These are phyloP conservation scores for Helleia helle DNA, from an alignment of 2,888 invertebrate species.

Conservation along the genomic window DNA sequence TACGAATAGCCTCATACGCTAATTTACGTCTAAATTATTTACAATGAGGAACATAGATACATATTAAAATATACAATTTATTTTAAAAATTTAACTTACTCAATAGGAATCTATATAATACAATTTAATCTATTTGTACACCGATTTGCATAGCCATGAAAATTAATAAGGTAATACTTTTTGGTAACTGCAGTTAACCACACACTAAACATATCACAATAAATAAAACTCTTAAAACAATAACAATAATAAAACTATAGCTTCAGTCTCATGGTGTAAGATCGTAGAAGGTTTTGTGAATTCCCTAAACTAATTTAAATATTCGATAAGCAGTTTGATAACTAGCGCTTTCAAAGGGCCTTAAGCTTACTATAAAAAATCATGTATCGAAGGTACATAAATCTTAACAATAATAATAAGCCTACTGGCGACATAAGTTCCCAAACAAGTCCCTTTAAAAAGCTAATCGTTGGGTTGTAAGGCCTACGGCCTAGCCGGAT, in stretches of 20 bases:
- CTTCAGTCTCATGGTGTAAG: conserved; percentile 59
- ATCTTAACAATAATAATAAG: too few relatives aligned
- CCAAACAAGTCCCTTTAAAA: not conserved
- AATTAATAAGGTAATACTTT: conserved; percentile 66
- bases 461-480: not conserved
- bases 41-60: conserved; percentile 34
- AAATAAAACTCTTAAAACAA: conserved; percentile 63
- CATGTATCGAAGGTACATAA: not conserved
- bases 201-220: conserved; percentile 51
- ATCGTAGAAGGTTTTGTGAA: conserved; percentile 25
- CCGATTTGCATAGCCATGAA: conserved; percentile 13
- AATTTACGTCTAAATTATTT: conserved; percentile 42
- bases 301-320: not conserved
- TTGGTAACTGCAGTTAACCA: conserved; percentile 66
- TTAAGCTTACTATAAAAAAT: not conserved
- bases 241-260: conserved; percentile 57
- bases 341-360: too few relatives aligned
- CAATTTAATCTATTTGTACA: conserved; percentile 6
- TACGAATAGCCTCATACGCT: conserved; percentile 54
- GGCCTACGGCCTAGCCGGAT: not conserved
- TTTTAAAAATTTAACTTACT: conserved; percentile 18
- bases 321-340: not conserved
- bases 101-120: not conserved
- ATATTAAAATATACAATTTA: conserved; percentile 16
- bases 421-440: too few relatives aligned